Conservation (phyloP, 2,113 vertebrate genomes). For the Motacilla alba region DNA sequence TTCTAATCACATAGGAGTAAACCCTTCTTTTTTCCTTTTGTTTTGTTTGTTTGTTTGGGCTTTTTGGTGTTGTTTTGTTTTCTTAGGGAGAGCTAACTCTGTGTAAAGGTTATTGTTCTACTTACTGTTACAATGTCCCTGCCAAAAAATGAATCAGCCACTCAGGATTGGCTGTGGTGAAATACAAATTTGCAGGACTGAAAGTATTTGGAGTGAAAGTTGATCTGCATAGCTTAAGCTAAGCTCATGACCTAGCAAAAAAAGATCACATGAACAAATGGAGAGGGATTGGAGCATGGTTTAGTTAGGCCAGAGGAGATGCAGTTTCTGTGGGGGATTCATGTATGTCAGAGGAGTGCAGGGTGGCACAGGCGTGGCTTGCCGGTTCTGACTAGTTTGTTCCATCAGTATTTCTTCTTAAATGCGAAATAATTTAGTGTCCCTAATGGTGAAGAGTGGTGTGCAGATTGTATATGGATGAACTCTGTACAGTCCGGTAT, state of each 20-base stretch:
- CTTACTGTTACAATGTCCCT: not conserved
- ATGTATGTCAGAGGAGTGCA: not conserved
- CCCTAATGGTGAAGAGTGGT: not conserved
- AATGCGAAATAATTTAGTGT: not conserved
- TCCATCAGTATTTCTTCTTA: not conserved
- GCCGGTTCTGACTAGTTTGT: not conserved
- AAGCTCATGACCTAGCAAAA: not conserved
- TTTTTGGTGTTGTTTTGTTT: not conserved
- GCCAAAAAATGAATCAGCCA: not conserved
- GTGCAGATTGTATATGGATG: not conserved
- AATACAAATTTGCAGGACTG: not conserved
- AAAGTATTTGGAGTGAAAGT: slow-evolving; percentile 25
- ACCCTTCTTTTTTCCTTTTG: not conserved
- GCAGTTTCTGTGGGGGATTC: not conserved
- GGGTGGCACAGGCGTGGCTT: not conserved
- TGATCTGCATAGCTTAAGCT: not conserved
- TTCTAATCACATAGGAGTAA: not conserved
- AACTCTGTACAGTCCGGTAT: not conserved
- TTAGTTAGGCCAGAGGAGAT: not conserved
- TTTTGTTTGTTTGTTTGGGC: not conserved
- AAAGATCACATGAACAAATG: not conserved
- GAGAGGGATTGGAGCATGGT: not conserved
- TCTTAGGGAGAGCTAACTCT: not conserved
- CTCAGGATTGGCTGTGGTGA: not conserved
- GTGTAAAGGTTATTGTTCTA: not conserved